Percentiles rank a stretch among this genome's conserved stretches.
phyloP scores from a whole-genome alignment of 2,113 vertebrate species.

The Galbula dea region DNA sequence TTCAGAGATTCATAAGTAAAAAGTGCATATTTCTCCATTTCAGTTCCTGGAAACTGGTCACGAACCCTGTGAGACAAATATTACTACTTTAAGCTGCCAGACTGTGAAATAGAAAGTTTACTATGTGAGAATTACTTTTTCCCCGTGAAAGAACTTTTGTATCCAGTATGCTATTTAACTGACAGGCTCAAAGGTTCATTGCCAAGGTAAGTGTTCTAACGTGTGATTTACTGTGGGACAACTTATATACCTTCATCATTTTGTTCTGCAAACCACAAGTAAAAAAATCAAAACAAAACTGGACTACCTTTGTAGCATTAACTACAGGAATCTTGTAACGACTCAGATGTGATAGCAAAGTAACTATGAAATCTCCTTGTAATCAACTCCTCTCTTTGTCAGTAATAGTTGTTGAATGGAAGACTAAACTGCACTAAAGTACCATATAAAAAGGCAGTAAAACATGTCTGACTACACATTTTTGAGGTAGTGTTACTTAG shows the following conservation, averaged over 20 bases:
- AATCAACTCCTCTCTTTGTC: not conserved
- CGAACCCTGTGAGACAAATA: conserved; percentile 77
- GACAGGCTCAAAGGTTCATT: not conserved
- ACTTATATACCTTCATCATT: not conserved
- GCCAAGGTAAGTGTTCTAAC: not conserved
- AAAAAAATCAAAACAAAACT: not conserved
- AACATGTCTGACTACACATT: not conserved
- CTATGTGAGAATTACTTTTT: not conserved
- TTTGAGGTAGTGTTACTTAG: not conserved
- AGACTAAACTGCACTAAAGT: not conserved
- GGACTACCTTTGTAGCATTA: not conserved
- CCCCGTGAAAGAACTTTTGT: not conserved
- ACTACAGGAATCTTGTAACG: not conserved
- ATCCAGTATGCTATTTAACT: not conserved
- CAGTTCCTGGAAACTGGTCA: conserved; percentile 86
- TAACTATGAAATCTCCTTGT: not conserved
- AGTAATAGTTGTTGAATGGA: not conserved
- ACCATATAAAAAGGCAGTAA: not conserved
- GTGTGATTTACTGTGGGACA: not conserved
- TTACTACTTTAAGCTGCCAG: not conserved
- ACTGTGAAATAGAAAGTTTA: not conserved
- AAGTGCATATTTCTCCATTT: conserved; percentile 89
- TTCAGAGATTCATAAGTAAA: conserved; percentile 88
- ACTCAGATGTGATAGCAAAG: not conserved
- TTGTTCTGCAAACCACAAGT: not conserved